Percentiles rank a stretch among this genome's conserved stretches.
These are phyloP conservation scores for Pempheris klunzingeri DNA, from an alignment of 2,797 vertebrate species.

Conservation along the genomic window DNA sequence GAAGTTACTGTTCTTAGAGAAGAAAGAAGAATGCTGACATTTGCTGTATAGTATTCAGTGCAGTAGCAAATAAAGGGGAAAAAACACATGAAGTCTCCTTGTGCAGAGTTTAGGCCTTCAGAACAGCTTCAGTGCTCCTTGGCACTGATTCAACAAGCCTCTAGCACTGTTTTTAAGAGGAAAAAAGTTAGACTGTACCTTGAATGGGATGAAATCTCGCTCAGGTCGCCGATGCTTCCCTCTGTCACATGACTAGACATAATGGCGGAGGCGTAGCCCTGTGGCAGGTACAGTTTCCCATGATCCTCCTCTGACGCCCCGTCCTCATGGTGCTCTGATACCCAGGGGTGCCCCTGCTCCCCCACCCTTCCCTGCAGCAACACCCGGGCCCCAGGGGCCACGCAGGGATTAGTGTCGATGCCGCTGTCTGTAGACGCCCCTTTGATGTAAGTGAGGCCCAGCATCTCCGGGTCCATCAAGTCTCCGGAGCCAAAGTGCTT, in stretches of 20 bases:
- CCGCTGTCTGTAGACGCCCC: constrained; percentile 97
- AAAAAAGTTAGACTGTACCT: constrained; percentile 82
- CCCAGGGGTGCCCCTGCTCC: constrained; percentile 86
- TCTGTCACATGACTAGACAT: constrained; percentile 83
- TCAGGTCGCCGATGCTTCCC: constrained; percentile 93
- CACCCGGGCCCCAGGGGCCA: constrained; percentile 80
- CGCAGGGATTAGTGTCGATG: constrained; percentile 94
- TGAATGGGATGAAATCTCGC: constrained; percentile 94
- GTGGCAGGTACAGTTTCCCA: constrained; percentile 88
- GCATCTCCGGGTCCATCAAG: constrained; percentile 93
- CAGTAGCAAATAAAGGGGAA: not conserved
- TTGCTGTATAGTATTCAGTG: not conserved
- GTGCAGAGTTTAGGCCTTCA: not conserved
- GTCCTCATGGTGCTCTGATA: constrained; percentile 83
- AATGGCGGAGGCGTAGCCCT: constrained; percentile 86
- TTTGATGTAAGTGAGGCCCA: constrained; percentile 95
- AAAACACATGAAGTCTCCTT: not conserved
- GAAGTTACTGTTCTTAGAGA: constrained; percentile 5
- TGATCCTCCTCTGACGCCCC: constrained; percentile 85
- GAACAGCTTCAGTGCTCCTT: not conserved
- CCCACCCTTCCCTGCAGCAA: constrained; percentile 77
- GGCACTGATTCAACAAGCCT: not conserved
- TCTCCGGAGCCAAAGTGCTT: constrained; percentile 96
- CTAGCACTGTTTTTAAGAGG: not conserved
- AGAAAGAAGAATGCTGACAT: constrained; percentile 6